Conservation (phyloP, 2,888 invertebrate species). For the Nipponacmea schrenckii region DNA sequence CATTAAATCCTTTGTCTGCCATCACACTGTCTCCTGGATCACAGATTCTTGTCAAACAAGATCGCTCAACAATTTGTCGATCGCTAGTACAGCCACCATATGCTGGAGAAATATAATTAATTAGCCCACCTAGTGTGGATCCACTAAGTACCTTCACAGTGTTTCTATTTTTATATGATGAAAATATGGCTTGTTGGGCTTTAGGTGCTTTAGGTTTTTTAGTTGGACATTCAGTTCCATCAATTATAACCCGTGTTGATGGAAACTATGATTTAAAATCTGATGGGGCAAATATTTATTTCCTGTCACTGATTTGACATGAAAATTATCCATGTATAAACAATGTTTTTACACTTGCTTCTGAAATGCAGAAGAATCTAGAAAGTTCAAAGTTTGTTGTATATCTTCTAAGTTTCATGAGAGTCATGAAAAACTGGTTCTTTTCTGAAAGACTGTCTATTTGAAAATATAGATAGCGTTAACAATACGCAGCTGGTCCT, state of each 20-base stretch:
- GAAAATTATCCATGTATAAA: conserved; percentile 23
- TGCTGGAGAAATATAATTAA: conserved; percentile 19
- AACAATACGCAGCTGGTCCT: too few relatives aligned
- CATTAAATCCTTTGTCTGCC: too few relatives aligned
- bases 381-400: too few relatives aligned
- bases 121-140: conserved; percentile 19
- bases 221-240: conserved; percentile 42
- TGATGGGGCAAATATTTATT: conserved; percentile 32
- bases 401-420: neutral
- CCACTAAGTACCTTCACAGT: conserved; percentile 26
- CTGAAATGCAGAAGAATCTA: neutral
- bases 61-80: conserved; percentile 34
- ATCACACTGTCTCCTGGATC: conserved; percentile 33
- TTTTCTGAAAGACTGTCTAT: neutral
- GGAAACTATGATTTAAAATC: conserved; percentile 37
- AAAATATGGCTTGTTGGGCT: neutral
- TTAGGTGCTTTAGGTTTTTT: conserved; percentile 26
- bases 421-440: neutral
- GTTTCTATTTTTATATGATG: conserved; percentile 14
- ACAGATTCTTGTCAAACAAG: conserved; percentile 20
- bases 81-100: conserved; percentile 37
- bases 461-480: neutral
- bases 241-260: conserved; percentile 37
- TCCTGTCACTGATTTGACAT: conserved; percentile 20
- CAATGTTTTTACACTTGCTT: neutral